Percentiles rank a stretch among this genome's conserved stretches.
These are phyloP conservation scores for Halocynthia roretzi DNA, from an alignment of 23 tunicate genomes.

Conservation along the genomic window DNA sequence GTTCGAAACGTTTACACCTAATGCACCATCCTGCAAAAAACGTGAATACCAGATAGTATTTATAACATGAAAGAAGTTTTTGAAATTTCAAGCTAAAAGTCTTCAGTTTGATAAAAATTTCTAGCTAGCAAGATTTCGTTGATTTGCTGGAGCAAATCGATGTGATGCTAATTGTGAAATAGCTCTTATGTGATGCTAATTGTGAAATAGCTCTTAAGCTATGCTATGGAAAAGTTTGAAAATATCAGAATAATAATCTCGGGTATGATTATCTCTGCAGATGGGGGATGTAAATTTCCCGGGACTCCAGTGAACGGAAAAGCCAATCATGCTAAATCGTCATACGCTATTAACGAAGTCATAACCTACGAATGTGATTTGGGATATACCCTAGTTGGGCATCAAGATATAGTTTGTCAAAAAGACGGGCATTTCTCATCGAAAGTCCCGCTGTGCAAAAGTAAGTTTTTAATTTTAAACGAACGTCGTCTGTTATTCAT, in stretches of 20 bases:
- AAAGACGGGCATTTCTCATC: constrained; percentile 2
- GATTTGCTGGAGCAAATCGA: no score
- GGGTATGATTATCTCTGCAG: not conserved
- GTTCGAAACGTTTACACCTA: not conserved
- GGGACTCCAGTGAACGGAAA: constrained; percentile 23
- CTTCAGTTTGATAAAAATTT: no score
- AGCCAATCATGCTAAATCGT: not conserved
- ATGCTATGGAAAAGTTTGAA: no score
- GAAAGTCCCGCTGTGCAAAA: constrained; percentile 9
- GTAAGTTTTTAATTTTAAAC: not conserved
- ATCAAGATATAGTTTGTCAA: not conserved
- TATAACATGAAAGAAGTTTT: not conserved
- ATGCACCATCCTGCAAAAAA: not conserved
- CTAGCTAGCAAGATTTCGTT: no score
- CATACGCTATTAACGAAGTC: constrained; percentile 6
- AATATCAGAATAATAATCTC: no score
- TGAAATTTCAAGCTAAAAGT: no score
- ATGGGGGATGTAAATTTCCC: constrained; percentile 6
- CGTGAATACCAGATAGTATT: not conserved
- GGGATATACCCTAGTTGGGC: constrained; percentile 25
- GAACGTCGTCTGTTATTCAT: not conserved
- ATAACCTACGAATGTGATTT: constrained; percentile 17
- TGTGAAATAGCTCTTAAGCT: not conserved
- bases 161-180: not conserved
- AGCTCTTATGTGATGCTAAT: not conserved